Base-by-base conservation (phyloP, 1,140 invertebrate genomes). In the Cyrtorhinus lividipennis region DNA sequence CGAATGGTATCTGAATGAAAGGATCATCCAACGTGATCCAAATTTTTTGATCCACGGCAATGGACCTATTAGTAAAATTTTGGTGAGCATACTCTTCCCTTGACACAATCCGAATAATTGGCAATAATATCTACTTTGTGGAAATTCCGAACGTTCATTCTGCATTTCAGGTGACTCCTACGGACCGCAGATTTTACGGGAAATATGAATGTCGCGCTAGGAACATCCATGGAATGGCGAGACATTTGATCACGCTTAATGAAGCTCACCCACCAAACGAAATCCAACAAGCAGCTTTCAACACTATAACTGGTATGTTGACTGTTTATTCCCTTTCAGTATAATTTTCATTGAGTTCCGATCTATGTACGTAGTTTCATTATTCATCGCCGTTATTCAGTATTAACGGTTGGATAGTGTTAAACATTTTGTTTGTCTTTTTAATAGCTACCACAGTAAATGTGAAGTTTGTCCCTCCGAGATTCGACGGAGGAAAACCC, bases 131-230 rank as follows among this genome's bases (percentile, higher is more conserved):
- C 45, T 24, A 5, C 30, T 38, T 15, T 38, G 30, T 38, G 30
- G 30, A 38, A 15, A 59, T 61, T 58, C 12, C 12, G 13, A 27
- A 60, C 18, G 24, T 23, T 59, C 10, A 63, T 61, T 30, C 15
- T 60, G 30, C n/a, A 57, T 67, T 38, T 30, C 62, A 74, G 72
- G 79, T 92, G 0, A 79, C 74, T 3, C 86, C 88, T 0, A 63
- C 76, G 0, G 81, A 85, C 45, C 71, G 70, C 1, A 72, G 78
- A 27, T 83, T 83, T 61, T 93, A 87, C 72, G 85, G 84, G 0
- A 74, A 75, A 20, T 95, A 94, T 75, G 86, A 83, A 68, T 95
- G 92, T 73, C 77, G 85, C 30, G 91, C 90, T 0, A 82, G 78
- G 1, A 95, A 95, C 68, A 75, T 75, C 20, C 80, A 87, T 30